Conservation (phyloP, 2,113 vertebrate genomes). For the Sinosuthora webbiana region DNA sequence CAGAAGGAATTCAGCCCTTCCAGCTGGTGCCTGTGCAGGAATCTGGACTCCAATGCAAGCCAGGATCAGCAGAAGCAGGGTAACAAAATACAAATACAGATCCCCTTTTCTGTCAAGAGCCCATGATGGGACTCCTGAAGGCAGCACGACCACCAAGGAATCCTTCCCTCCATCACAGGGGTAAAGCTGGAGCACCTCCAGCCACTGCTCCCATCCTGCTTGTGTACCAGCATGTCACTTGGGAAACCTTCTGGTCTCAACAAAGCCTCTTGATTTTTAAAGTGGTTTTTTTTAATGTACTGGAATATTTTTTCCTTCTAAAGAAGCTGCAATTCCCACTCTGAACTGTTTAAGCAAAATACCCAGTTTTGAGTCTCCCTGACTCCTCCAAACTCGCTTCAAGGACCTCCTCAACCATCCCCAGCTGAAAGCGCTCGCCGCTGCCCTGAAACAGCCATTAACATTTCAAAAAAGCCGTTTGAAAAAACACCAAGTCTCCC, state of each 20-base stretch:
- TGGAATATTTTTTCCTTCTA: neutral
- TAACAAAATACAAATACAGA: neutral
- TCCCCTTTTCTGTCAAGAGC: neutral
- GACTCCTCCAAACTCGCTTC: neutral
- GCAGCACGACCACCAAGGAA: neutral
- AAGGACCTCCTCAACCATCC: neutral
- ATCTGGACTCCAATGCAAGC: neutral
- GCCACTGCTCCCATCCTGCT: neutral
- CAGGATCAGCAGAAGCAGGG: neutral
- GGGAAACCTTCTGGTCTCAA: neutral
- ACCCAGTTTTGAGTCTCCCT: neutral
- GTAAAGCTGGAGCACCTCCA: neutral
- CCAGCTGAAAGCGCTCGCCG: neutral
- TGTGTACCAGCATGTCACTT: neutral
- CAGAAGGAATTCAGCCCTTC: neutral
- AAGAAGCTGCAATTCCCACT: neutral
- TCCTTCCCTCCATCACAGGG: accelerated
- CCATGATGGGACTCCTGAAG: neutral
- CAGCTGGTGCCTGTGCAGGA: neutral
- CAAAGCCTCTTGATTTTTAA: neutral
- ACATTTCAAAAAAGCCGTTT: conserved; percentile 36
- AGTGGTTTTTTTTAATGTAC: neutral
- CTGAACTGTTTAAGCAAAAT: neutral
- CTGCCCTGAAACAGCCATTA: conserved; percentile 23
- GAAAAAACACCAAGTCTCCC: conserved; percentile 46